Conservation (phyloP, 1,140 invertebrate genomes). For the Triops cancriformis region DNA sequence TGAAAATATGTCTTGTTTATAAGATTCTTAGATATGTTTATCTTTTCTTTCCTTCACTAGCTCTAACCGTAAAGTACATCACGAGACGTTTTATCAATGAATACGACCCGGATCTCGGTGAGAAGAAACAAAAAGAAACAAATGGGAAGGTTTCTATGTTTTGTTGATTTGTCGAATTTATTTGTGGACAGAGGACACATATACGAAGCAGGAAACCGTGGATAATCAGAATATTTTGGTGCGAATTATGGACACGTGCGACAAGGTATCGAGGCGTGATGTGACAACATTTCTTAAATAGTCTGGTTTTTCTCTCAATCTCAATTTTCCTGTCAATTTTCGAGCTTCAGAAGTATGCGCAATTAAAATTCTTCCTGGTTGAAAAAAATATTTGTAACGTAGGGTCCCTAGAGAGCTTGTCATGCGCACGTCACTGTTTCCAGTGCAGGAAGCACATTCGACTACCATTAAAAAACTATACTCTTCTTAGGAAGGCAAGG, state of each 20-base stretch:
- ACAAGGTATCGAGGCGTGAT: constrained; percentile 38
- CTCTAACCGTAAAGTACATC: constrained; percentile 44
- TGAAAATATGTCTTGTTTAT: constrained; percentile 6
- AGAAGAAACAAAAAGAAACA: constrained; percentile 22
- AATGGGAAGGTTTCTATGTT: background rate
- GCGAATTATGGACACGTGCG: constrained; percentile 44
- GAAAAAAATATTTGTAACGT: too few species aligned
- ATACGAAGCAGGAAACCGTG: constrained; percentile 40
- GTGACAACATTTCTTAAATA: too few species aligned
- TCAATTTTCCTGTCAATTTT: too few species aligned
- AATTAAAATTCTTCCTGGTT: too few species aligned
- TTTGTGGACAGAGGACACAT: constrained; percentile 40
- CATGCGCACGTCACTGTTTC: background rate
- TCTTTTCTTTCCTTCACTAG: constrained; percentile 35
- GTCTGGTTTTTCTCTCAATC: too few species aligned
- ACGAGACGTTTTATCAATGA: constrained; percentile 44
- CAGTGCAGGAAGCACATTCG: background rate
- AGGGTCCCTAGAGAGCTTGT: too few species aligned
- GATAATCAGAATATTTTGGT: constrained; percentile 40
- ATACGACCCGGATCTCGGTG: constrained; percentile 43
- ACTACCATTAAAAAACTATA: background rate
- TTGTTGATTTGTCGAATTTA: background rate
- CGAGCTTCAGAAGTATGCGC: too few species aligned
- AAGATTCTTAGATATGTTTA: constrained; percentile 4
- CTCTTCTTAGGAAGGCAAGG: constrained; percentile 32